These are phyloP conservation scores for Shinisaurus crocodilurus DNA, from an alignment of 2,113 vertebrate species.

Conservation along the genomic window DNA sequence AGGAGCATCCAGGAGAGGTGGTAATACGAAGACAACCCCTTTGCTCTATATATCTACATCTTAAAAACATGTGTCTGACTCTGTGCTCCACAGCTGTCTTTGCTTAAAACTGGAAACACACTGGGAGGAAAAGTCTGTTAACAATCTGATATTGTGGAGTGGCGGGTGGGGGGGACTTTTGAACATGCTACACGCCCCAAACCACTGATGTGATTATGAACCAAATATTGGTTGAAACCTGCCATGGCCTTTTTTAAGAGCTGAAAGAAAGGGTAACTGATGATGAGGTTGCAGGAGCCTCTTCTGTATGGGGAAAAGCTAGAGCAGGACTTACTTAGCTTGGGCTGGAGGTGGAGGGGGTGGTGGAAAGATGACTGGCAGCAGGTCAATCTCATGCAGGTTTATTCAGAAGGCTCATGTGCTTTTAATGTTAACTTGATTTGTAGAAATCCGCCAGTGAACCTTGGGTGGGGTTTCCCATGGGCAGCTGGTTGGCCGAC, in stretches of 20 bases:
- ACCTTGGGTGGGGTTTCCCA: too few relatives aligned
- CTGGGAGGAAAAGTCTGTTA: constrained; percentile 24
- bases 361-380: too few relatives aligned
- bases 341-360: too few relatives aligned
- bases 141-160: constrained; percentile 25
- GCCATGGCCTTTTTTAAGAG: neutral
- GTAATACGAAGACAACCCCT: neutral
- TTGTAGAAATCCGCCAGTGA: too few relatives aligned
- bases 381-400: too few relatives aligned
- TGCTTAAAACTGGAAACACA: constrained; percentile 38
- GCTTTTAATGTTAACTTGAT: too few relatives aligned
- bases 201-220: constrained; percentile 12
- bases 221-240: neutral
- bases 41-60: constrained; percentile 36
- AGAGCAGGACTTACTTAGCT: too few relatives aligned
- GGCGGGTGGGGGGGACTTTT: neutral
- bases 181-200: constrained; percentile 19
- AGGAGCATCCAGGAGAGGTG: too few relatives aligned
- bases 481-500: too few relatives aligned
- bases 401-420: too few relatives aligned
- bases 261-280: neutral
- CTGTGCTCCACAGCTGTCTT: constrained; percentile 22
- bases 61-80: constrained; percentile 7
- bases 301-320: too few relatives aligned
- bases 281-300: too few relatives aligned